phyloP scores from a whole-genome alignment of 2,797 vertebrate genomes.

The Propithecus deckenii region DNA sequence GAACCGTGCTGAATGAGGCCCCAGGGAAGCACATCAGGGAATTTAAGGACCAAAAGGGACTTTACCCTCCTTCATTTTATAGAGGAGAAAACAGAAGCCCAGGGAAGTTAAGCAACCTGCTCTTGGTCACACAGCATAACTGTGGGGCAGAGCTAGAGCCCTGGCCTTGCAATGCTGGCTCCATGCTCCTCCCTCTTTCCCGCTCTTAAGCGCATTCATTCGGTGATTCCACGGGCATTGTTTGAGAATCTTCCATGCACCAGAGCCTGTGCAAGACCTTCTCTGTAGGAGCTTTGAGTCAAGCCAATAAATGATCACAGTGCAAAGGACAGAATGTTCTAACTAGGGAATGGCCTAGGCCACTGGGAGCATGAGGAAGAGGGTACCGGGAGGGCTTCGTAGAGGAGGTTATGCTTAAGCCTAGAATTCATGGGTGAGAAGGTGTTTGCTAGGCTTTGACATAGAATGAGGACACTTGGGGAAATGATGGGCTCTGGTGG shows the following conservation, averaged over 20 bases:
- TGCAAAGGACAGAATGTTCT: background rate
- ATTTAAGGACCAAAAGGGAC: constrained; percentile 51
- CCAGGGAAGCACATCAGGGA: constrained; percentile 13
- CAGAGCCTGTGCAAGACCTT: background rate
- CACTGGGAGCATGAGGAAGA: background rate
- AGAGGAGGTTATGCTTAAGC: background rate
- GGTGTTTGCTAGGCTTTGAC: background rate
- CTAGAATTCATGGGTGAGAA: background rate
- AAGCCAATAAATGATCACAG: background rate
- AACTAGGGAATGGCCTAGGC: background rate
- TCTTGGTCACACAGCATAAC: background rate
- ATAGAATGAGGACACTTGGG: background rate
- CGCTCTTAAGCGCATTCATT: background rate
- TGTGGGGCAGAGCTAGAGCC: background rate
- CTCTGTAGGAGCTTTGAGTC: background rate
- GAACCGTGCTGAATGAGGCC: constrained; percentile 49
- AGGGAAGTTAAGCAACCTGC: background rate
- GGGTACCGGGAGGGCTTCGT: background rate
- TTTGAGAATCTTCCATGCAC: background rate
- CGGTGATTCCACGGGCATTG: background rate
- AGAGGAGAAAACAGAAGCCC: constrained; percentile 9
- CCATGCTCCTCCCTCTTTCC: background rate
- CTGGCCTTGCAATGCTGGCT: background rate
- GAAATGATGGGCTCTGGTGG: background rate
- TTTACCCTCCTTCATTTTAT: background rate